phyloP scores from a whole-genome alignment of 1,140 invertebrate species.

The Chrysoperla carnea region DNA sequence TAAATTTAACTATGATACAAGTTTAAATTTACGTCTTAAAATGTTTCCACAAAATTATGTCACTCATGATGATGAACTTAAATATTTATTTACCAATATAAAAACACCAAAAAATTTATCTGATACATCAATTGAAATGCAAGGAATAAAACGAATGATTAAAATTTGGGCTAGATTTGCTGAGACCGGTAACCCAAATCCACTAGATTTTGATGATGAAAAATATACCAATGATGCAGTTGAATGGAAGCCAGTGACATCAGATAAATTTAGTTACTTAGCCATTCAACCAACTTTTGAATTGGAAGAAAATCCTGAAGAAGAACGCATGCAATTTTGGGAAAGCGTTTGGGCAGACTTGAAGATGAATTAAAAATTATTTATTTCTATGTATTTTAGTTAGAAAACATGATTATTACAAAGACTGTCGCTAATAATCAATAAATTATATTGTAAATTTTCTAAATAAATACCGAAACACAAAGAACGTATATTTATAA shows the following conservation, averaged over 20 bases:
- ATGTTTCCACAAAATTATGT: conserved; percentile 22
- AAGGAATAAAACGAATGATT: conserved; percentile 6
- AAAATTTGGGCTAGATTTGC: conserved; percentile 29
- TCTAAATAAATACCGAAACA: too few species aligned
- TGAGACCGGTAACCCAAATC: conserved; percentile 21
- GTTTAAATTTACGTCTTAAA: background rate
- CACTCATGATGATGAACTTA: conserved; percentile 39
- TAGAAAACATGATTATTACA: too few species aligned
- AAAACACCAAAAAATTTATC: conserved; percentile 21
- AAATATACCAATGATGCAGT: conserved; percentile 1
- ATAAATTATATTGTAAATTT: too few species aligned
- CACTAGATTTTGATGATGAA: conserved; percentile 1
- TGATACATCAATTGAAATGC: conserved; percentile 9
- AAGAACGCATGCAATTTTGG: conserved; percentile 23
- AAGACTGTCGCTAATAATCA: too few species aligned
- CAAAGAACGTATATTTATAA: too few species aligned
- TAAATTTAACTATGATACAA: conserved; percentile 26
- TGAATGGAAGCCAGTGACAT: conserved; percentile 15
- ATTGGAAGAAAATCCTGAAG: conserved; percentile 18
- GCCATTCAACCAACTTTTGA: conserved; percentile 13
- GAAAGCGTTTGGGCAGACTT: background rate
- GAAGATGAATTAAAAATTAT: too few species aligned
- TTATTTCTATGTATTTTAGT: too few species aligned
- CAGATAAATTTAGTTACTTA: conserved; percentile 17
- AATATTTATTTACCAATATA: conserved; percentile 34